A percentile compares a stretch with the other conserved stretches of the same genome.
These are phyloP conservation scores for Ia io DNA, from an alignment of 2,113 vertebrate species.

Conservation along the genomic window DNA sequence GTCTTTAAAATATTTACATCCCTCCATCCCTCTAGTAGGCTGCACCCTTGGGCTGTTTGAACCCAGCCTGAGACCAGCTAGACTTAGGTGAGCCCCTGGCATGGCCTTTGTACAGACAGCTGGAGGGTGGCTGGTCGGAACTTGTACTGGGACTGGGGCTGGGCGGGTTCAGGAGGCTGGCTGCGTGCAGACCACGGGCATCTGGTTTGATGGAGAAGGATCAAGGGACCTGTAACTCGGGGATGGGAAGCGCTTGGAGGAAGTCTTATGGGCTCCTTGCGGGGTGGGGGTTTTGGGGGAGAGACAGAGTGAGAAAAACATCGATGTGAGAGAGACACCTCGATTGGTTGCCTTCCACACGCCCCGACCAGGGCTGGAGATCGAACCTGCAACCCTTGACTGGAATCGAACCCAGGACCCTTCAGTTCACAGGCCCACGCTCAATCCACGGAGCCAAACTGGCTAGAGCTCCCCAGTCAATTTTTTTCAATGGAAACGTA, in stretches of 20 bases:
- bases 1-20: not conserved
- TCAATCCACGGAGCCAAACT: too few species aligned
- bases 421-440: too few species aligned
- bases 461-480: too few species aligned
- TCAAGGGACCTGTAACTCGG: fast-evolving
- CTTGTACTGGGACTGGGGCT: not conserved
- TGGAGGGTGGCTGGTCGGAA: not conserved
- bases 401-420: too few species aligned
- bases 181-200: not conserved
- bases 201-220: not conserved
- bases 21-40: not conserved
- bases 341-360: too few species aligned
- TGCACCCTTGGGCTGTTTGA: not conserved
- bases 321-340: too few species aligned
- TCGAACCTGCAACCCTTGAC: too few species aligned
- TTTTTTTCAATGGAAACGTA: not conserved
- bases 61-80: not conserved
- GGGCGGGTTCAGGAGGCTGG: not conserved
- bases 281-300: not conserved
- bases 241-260: not conserved
- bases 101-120: too few species aligned
- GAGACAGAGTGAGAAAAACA: too few species aligned
- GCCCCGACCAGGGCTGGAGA: too few species aligned
- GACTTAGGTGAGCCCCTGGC: not conserved
- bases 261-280: not conserved